Evolutionary conservation across 2,113 vertebrate species (phyloP), one percentile per base, ranked within the genome.

Genomic region (Arothron firmamentum): DNA sequence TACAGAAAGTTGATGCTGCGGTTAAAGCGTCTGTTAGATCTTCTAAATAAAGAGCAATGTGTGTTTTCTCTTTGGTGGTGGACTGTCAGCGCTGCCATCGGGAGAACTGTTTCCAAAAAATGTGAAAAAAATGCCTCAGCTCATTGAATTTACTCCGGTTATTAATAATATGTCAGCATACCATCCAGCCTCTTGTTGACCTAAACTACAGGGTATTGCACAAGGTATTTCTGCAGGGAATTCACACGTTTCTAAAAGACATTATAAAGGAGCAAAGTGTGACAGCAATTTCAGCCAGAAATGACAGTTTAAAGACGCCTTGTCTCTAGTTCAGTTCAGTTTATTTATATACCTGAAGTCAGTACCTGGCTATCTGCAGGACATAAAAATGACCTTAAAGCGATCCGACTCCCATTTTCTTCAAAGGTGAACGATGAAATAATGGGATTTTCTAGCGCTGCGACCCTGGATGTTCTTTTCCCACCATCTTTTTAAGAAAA

Each of bases 21-120:
- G 38, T 67, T 62, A 54, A 65, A 62, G 63, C 64, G 76, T 59
- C 75, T 84, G 81, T 31, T 70, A 10, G 14, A 52, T 59, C 25
- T n/a, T 20, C 34, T 46, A 28, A 45, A 47, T 23, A 50, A 56
- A 3, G 28, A 71, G 41, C 17, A 2, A 0, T 2, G 45, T 46
- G 43, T 14, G 12, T 4, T 45, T 45, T 45, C 16, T 45, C 12
- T 45, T 45, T 45, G 16, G 12, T 45, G 12, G 16, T 45, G 2
- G 2, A 45, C 16, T 45, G 12, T 45, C 43, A 45, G 6, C 25
- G 1, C 25, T 6, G 25, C 25, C 25, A 28, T 28, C 21, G 21
- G 3, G 25, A 28, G 5, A 28, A 28, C 3, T 28, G 25, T 28
- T 28, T 5, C 4, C 25, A 28, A 5, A 28, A 28, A 28, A 28